Percentiles rank a stretch among this genome's conserved stretches.
These are phyloP conservation scores for Apostichopus leukothele DNA, from an alignment of 53 echinoderm and acorn worm species.

Conservation along the genomic window DNA sequence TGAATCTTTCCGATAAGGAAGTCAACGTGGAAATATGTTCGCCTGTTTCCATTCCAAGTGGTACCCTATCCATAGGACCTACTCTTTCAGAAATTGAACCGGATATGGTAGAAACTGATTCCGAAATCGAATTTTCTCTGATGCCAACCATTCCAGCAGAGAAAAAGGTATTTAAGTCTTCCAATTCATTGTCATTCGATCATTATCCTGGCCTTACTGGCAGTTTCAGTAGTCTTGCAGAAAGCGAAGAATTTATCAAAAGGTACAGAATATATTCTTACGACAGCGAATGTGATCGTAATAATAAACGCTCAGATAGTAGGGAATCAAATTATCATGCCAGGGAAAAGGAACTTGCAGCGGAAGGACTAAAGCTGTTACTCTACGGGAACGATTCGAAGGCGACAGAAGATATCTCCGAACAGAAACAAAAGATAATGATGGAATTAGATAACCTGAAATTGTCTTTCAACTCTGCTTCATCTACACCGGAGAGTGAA, in stretches of 20 bases:
- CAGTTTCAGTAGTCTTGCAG: conserved; percentile 10
- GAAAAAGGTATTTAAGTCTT: neutral
- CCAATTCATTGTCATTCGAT: neutral
- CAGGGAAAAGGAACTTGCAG: neutral
- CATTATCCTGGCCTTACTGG: neutral
- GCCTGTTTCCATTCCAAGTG: conserved; percentile 10
- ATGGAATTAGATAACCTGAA: conserved; percentile 32
- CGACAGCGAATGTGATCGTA: conserved; percentile 20
- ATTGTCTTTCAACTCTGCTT: conserved; percentile 14
- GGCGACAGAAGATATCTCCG: conserved; percentile 5
- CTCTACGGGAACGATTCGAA: conserved; percentile 22
- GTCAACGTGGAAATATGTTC: neutral
- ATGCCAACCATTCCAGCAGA: conserved; percentile 16
- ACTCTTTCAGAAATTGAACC: conserved; percentile 38
- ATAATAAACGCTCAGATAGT: neutral
- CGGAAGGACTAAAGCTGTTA: conserved; percentile 25
- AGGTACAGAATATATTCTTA: conserved; percentile 14
- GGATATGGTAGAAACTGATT: conserved; percentile 31
- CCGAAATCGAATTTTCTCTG: conserved; percentile 38
- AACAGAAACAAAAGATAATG: conserved; percentile 34
- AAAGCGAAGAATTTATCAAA: neutral
- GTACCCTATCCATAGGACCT: conserved; percentile 18
- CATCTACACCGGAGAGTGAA: conserved; percentile 32
- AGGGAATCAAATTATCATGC: neutral
- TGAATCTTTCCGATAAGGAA: neutral